A percentile compares a stretch with the other conserved stretches of the same genome.
These are phyloP conservation scores for Aphelocoma californica DNA, from an alignment of 2,797 vertebrate genomes.

Conservation along the genomic window DNA sequence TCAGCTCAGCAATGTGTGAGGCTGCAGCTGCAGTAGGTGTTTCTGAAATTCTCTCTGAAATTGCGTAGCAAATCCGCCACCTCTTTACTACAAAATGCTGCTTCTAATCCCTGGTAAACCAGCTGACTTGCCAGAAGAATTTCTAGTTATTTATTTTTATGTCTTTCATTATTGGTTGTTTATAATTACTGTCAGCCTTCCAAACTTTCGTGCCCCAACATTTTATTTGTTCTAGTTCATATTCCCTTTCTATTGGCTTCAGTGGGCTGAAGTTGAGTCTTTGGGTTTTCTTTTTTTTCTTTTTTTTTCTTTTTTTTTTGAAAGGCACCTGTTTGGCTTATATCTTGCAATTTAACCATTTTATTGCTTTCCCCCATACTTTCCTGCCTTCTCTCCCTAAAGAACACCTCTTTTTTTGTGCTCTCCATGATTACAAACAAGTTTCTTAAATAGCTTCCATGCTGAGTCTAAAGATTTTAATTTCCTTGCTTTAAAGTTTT, in stretches of 20 bases:
- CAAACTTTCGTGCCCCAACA: background rate
- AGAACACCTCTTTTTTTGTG: background rate
- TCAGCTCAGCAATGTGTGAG: background rate
- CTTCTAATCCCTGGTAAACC: background rate
- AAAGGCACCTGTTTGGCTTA: constrained; percentile 37
- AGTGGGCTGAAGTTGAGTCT: background rate
- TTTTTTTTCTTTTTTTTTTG: background rate
- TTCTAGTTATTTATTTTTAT: constrained; percentile 20
- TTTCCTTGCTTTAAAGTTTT: constrained; percentile 31
- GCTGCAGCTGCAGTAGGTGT: constrained; percentile 9
- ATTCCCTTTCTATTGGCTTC: background rate
- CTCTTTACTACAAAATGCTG: background rate
- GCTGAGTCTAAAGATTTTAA: constrained; percentile 32
- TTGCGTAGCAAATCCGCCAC: background rate
- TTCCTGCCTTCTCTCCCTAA: background rate
- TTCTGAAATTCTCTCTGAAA: background rate
- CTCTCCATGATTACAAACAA: background rate
- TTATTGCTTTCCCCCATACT: background rate
- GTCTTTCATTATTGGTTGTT: constrained; percentile 11
- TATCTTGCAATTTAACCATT: background rate
- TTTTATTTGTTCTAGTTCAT: constrained; percentile 10
- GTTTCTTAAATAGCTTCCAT: constrained; percentile 31
- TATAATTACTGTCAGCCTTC: constrained; percentile 22
- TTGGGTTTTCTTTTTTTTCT: background rate
- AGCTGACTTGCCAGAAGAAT: constrained; percentile 16